A percentile compares a stretch with the other conserved stretches of the same genome.
phyloP scores from a whole-genome alignment of 2,113 vertebrate genomes.

The Stomatorhinus ivindoensis region DNA sequence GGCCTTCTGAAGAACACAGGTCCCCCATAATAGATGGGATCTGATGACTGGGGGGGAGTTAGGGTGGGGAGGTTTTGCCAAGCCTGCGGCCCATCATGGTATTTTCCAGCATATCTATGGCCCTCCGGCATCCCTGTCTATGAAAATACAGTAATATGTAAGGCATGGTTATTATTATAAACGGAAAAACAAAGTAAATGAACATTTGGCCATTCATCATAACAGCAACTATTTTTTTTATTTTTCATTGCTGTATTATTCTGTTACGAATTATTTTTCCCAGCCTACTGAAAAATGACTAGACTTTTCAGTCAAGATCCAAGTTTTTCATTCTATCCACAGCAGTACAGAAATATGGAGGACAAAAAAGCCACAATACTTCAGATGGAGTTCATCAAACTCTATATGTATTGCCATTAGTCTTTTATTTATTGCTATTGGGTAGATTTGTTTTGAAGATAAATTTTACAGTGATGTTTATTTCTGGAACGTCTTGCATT shows the following conservation, averaged over 20 bases:
- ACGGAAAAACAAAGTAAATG: not conserved
- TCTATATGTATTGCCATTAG: not conserved
- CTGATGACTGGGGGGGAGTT: not conserved
- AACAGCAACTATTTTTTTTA: not conserved
- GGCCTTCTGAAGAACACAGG: not conserved
- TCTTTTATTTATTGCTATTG: not conserved
- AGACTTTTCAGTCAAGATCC: not conserved
- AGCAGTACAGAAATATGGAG: not conserved
- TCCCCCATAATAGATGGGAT: not conserved
- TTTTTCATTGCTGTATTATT: not conserved
- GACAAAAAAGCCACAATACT: not conserved
- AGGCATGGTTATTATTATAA: not conserved
- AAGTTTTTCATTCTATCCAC: not conserved
- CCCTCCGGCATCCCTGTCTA: not conserved
- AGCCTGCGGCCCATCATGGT: not conserved
- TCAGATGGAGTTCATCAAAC: not conserved
- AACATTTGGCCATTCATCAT: not conserved
- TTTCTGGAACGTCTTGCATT: not conserved
- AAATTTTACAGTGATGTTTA: not conserved
- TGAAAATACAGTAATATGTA: not conserved
- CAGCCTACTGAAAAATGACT: not conserved
- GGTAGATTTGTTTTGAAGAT: not conserved
- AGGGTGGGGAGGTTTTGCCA: not conserved
- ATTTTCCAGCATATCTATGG: not conserved
- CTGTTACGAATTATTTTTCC: not conserved